phyloP scores from a whole-genome alignment of 2,797 vertebrate genomes.

The Morelia viridis region DNA sequence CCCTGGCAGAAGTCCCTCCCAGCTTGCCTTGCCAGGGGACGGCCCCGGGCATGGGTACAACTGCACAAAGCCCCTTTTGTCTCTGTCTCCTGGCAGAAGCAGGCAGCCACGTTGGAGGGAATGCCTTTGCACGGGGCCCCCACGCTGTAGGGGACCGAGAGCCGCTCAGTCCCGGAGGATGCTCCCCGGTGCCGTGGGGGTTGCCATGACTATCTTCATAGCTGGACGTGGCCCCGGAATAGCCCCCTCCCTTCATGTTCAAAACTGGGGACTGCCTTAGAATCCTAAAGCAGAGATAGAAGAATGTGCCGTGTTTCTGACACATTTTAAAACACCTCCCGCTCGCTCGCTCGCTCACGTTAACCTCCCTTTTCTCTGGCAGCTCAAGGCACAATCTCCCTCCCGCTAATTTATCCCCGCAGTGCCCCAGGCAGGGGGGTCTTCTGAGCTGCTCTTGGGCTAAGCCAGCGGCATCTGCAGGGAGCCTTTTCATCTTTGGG shows the following conservation, averaged over 20 bases:
- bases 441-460: too few relatives aligned
- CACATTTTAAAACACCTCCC: too few relatives aligned
- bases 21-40: not conserved
- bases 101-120: not conserved
- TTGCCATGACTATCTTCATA: rapidly evolving
- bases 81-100: not conserved
- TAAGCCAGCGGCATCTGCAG: too few relatives aligned
- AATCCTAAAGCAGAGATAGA: too few relatives aligned
- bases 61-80: slow-evolving; percentile 10
- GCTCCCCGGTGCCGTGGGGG: not conserved
- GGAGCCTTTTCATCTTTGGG: too few relatives aligned
- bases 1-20: not conserved
- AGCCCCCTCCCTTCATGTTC: not conserved
- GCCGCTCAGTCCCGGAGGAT: not conserved
- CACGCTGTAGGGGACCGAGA: not conserved
- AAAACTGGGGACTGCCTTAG: not conserved
- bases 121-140: not conserved
- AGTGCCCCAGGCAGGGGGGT: too few relatives aligned
- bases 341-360: too few relatives aligned
- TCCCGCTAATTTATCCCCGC: too few relatives aligned
- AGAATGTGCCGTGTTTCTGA: too few relatives aligned
- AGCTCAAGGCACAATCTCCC: too few relatives aligned
- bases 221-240: not conserved
- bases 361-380: too few relatives aligned
- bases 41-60: not conserved